Percentiles rank a stretch among this genome's conserved stretches.
Conservation (phyloP, 1,140 invertebrate genomes). For the Saccostrea cuccullata region DNA sequence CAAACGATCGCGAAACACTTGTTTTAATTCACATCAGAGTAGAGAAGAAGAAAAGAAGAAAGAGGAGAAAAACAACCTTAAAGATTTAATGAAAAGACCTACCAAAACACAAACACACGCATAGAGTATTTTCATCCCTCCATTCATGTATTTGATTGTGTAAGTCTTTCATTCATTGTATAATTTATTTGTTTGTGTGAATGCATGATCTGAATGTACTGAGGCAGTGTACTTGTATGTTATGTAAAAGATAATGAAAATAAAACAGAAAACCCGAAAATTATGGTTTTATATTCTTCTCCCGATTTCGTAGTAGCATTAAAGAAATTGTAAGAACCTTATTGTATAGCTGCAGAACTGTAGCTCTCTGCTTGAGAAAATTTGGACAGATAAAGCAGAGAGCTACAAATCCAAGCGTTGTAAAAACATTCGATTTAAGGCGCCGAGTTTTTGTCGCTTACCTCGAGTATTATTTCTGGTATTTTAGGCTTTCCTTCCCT, state of each 20-base stretch:
- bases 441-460: no score
- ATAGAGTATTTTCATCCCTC: background rate
- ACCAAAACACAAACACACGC: background rate
- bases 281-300: no score
- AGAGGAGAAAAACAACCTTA: background rate
- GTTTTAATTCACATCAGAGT: background rate
- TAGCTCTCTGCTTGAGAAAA: no score
- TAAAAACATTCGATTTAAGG: no score
- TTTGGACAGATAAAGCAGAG: no score
- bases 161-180: conserved; percentile 24
- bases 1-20: background rate
- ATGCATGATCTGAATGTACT: background rate
- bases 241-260: background rate
- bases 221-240: background rate
- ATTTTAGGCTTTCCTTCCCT: no score
- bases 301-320: no score
- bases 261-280: background rate
- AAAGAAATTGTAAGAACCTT: no score
- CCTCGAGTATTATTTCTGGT: no score
- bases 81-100: background rate
- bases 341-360: no score
- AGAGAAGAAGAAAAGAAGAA: no score
- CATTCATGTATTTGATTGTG: conserved; percentile 8
- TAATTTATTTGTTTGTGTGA: conserved; percentile 30
- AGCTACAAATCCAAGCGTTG: no score